Evolutionary conservation across 1,140 invertebrate genomes (phyloP).

Genomic region (Dufourea novaeangliae): DNA sequence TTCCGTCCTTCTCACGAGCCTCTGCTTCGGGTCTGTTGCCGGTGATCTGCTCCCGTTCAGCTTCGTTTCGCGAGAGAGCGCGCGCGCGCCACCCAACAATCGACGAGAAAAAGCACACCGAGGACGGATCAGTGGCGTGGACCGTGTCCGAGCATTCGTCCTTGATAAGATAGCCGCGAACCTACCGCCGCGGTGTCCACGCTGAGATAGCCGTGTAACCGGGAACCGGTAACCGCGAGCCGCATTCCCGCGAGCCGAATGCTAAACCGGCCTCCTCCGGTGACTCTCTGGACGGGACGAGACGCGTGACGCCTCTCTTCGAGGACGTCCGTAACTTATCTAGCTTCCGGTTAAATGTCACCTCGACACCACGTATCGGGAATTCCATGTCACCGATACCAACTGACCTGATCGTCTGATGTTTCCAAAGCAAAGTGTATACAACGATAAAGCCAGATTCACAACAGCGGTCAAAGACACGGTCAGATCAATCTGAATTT

Average conservation of each 20-base stretch:
- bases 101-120: slow-evolving; percentile 29
- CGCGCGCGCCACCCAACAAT: neutral
- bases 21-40: too few species aligned
- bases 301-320: slow-evolving; percentile 22
- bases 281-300: slow-evolving; percentile 20
- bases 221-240: slow-evolving; percentile 59
- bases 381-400: neutral
- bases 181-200: slow-evolving; percentile 50
- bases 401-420: too few species aligned
- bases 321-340: slow-evolving; percentile 36
- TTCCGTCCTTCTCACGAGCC: slow-evolving; percentile 19
- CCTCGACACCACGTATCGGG: slow-evolving; percentile 15
- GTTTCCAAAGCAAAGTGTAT: too few species aligned
- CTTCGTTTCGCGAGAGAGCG: too few species aligned
- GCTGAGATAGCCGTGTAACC: slow-evolving; percentile 53
- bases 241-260: slow-evolving; percentile 55
- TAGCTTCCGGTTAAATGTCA: slow-evolving; percentile 57
- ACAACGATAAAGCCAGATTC: too few species aligned
- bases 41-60: too few species aligned
- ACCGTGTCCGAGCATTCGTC: slow-evolving; percentile 58
- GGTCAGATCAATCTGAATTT: too few species aligned
- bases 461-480: too few species aligned
- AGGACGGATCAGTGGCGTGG: slow-evolving; percentile 46
- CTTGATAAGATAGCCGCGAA: slow-evolving; percentile 64
- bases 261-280: slow-evolving; percentile 29